Percentiles rank a stretch among this genome's conserved stretches.
Evolutionary conservation across 2,888 invertebrate species (phyloP).

Genomic region (Encarsia formosa): DNA sequence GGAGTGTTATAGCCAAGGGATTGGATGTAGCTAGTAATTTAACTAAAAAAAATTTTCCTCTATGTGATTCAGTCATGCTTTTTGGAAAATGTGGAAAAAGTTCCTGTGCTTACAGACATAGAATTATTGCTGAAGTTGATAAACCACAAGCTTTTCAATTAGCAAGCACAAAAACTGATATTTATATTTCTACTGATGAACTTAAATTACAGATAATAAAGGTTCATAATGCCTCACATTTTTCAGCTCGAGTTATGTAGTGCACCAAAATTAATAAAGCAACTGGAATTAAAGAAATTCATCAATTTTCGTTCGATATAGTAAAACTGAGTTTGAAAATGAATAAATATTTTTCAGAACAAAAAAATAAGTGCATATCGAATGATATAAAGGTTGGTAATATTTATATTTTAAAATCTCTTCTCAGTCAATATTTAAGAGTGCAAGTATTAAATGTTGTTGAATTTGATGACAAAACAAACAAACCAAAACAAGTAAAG

Average conservation of each 20-base stretch:
- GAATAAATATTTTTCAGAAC: no score
- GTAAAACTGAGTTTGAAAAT: no score
- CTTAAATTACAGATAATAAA: slow-evolving; percentile 36
- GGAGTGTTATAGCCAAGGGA: slow-evolving; percentile 42
- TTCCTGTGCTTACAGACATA: slow-evolving; percentile 62
- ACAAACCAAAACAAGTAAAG: slow-evolving; percentile 41
- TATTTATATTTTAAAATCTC: slow-evolving; percentile 57
- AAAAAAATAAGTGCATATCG: no score
- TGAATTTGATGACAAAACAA: slow-evolving; percentile 29
- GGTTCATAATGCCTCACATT: slow-evolving; percentile 61
- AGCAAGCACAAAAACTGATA: no score
- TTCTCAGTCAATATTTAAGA: slow-evolving; percentile 53
- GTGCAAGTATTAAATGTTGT: slow-evolving; percentile 52
- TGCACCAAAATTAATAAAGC: slow-evolving; percentile 33
- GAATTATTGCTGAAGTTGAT: slow-evolving; percentile 55
- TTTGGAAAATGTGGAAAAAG: slow-evolving; percentile 63
- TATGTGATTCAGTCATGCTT: slow-evolving; percentile 62
- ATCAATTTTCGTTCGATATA: no score
- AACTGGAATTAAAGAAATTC: slow-evolving; percentile 21
- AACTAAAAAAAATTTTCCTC: slow-evolving; percentile 52
- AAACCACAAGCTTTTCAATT: slow-evolving; percentile 54
- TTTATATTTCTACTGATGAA: slow-evolving; percentile 37
- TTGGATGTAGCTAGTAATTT: slow-evolving; percentile 39
- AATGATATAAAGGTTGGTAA: slow-evolving; percentile 53
- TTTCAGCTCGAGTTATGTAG: slow-evolving; percentile 58